A percentile compares a stretch with the other conserved stretches of the same genome.
Conservation (phyloP, 1,140 invertebrate species). For the Oreohelix idahoensis region DNA sequence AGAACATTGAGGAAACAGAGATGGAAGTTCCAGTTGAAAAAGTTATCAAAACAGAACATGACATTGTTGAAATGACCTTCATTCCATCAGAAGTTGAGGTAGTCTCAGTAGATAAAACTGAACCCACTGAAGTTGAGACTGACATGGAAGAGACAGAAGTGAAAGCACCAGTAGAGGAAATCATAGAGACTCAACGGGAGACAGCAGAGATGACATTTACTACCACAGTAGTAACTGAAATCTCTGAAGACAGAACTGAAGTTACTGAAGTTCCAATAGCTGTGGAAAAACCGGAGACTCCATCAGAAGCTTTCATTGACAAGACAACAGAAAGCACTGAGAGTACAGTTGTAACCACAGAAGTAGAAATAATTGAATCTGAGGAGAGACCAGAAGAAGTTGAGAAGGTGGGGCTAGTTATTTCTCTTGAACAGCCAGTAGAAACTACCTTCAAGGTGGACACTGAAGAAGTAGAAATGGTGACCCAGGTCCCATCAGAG, state of each 20-base stretch:
- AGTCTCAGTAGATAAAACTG: slow-evolving; percentile 43
- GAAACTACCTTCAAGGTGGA: slow-evolving; percentile 30
- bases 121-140: slow-evolving; percentile 37
- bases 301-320: slow-evolving; percentile 33
- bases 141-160: slow-evolving; percentile 42
- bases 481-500: slow-evolving; percentile 38
- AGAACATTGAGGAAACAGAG: slow-evolving; percentile 47
- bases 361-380: slow-evolving; percentile 41
- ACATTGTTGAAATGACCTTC: slow-evolving; percentile 34
- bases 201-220: slow-evolving; percentile 34
- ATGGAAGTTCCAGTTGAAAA: slow-evolving; percentile 42
- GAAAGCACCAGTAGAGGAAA: slow-evolving; percentile 49
- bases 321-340: slow-evolving; percentile 32
- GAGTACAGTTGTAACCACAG: slow-evolving; percentile 25
- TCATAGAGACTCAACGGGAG: slow-evolving; percentile 40
- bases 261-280: slow-evolving; percentile 22
- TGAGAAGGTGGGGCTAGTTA: slow-evolving; percentile 36
- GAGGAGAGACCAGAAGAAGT: slow-evolving; percentile 40
- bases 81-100: slow-evolving; percentile 39
- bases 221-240: slow-evolving; percentile 31
- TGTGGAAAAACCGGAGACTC: slow-evolving; percentile 37
- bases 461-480: slow-evolving; percentile 42
- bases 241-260: slow-evolving; percentile 42
- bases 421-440: neutral
- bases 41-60: slow-evolving; percentile 15